phyloP scores from a whole-genome alignment of 1,140 invertebrate genomes.

The Ctenoplectra terminalis region DNA sequence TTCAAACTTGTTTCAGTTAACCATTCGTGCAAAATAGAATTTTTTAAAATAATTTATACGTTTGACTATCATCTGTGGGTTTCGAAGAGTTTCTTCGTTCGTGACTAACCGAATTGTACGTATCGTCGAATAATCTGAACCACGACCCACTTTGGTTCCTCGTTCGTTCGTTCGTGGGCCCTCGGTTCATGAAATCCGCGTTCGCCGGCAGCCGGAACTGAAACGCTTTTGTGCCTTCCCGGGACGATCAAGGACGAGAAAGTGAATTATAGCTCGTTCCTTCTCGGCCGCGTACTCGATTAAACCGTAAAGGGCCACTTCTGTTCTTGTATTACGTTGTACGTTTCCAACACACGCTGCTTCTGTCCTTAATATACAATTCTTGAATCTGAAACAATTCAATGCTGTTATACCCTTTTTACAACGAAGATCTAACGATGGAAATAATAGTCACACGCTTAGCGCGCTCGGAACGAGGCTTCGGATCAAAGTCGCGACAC shows the following conservation, averaged over 20 bases:
- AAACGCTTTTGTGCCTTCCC: slow-evolving; percentile 62
- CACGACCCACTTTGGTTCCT: slow-evolving; percentile 57
- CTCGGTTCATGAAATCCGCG: slow-evolving; percentile 55
- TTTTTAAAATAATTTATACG: not conserved
- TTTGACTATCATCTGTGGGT: not conserved
- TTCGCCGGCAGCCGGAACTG: slow-evolving; percentile 68
- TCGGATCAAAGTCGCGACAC: slow-evolving; percentile 73
- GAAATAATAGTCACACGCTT: slow-evolving; percentile 34
- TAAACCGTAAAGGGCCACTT: slow-evolving; percentile 48
- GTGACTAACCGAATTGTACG: slow-evolving; percentile 23
- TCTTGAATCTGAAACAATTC: slow-evolving; percentile 64
- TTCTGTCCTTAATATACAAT: no score
- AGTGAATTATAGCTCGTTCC: slow-evolving; percentile 62
- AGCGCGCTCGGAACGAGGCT: slow-evolving; percentile 70
- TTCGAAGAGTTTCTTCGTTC: not conserved
- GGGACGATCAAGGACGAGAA: slow-evolving; percentile 68
- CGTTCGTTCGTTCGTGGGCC: slow-evolving; percentile 27
- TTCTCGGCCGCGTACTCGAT: slow-evolving; percentile 38
- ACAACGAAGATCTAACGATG: slow-evolving; percentile 10
- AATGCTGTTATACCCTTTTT: not conserved
- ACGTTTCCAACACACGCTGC: not conserved
- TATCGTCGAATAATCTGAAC: slow-evolving; percentile 44
- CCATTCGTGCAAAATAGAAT: no score
- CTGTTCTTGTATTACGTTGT: slow-evolving; percentile 6
- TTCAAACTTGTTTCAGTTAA: no score